phyloP scores from a whole-genome alignment of 2,797 vertebrate genomes.

The Channallabes apus region DNA sequence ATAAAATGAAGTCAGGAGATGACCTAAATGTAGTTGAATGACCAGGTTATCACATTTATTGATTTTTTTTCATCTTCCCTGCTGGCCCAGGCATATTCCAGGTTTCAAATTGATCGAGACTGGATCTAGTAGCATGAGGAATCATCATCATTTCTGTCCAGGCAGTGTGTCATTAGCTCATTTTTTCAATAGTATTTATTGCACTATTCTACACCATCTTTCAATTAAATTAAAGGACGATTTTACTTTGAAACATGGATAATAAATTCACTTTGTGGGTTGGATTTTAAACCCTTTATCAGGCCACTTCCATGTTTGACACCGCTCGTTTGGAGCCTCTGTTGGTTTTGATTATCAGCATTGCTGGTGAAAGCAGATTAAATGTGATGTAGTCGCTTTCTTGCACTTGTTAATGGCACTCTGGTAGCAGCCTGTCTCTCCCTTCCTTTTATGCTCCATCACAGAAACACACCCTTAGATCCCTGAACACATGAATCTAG shows the following conservation, averaged over 20 bases:
- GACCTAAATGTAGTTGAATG: no score
- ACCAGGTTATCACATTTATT: no score
- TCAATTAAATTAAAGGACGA: neutral
- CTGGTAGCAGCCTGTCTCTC: neutral
- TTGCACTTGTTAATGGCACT: conserved; percentile 8
- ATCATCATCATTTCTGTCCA: no score
- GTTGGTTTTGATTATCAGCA: neutral
- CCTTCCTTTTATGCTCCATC: no score
- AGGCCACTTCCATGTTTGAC: neutral
- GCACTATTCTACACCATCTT: neutral
- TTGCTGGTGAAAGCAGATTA: neutral
- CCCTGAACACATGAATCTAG: conserved; percentile 15
- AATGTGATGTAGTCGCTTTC: neutral
- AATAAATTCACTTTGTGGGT: neutral
- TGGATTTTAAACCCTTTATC: neutral
- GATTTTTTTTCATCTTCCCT: no score
- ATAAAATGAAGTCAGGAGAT: no score
- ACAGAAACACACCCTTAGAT: neutral
- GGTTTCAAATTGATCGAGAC: no score
- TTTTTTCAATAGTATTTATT: neutral
- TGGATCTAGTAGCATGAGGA: no score
- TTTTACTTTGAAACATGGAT: neutral
- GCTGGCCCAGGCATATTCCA: no score
- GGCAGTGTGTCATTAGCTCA: neutral
- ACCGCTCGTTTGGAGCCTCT: neutral